Conservation (phyloP, 2,797 vertebrate species). For the Pterois miles region DNA sequence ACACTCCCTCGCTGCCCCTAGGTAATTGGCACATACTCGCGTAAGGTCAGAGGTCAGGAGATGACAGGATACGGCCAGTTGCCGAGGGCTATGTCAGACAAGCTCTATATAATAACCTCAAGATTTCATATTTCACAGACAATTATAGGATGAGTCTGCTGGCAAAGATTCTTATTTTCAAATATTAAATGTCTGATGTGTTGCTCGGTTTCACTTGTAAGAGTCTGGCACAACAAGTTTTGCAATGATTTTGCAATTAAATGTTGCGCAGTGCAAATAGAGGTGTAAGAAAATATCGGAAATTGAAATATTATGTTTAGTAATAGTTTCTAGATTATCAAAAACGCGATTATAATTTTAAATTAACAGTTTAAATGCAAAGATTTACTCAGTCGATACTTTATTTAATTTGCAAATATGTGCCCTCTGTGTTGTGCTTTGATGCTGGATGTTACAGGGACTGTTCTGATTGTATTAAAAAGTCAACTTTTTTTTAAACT, state of each 20-base stretch:
- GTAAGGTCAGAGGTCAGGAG: slow-evolving; percentile 58
- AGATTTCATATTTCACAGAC: slow-evolving; percentile 21
- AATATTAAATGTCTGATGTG: background rate
- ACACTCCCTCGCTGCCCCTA: slow-evolving; percentile 31
- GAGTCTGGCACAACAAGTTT: background rate
- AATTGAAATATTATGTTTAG: no score
- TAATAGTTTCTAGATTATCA: no score
- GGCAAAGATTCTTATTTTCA: background rate
- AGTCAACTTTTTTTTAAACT: no score
- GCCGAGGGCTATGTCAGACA: slow-evolving; percentile 13
- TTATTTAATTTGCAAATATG: no score
- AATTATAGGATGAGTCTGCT: background rate
- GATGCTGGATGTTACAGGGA: no score
- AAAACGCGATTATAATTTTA: no score
- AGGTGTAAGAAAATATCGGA: no score
- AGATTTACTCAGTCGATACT: no score
- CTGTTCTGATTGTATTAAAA: no score
- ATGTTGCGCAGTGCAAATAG: slow-evolving; percentile 13
- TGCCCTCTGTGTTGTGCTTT: no score
- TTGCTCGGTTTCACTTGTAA: slow-evolving; percentile 3
- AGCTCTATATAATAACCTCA: slow-evolving; percentile 18
- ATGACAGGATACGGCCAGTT: slow-evolving; percentile 41
- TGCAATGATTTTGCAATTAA: background rate
- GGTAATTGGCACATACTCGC: slow-evolving; percentile 51
- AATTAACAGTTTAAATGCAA: no score